Evolutionary conservation across 2,888 invertebrate genomes (phyloP), one percentile per base, ranked within the genome.

Genomic region (Tanypteryx hageni): DNA sequence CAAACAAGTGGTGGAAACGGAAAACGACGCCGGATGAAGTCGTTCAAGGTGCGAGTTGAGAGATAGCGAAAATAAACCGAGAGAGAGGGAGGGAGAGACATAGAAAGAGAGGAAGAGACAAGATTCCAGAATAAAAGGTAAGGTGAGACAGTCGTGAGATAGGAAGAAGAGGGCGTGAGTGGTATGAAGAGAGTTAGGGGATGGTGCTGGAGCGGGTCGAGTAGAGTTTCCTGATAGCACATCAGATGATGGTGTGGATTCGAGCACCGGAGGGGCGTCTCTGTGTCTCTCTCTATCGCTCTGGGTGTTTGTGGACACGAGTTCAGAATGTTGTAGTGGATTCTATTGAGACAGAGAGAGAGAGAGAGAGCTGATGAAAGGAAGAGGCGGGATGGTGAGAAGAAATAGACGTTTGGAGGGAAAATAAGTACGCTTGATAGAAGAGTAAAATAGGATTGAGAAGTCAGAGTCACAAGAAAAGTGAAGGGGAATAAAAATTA

Each of bases 201-300:
- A 44, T 44, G 44, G 44, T 3, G 44, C 5, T 44, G 44, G 1
- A 44, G 44, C 5, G 44, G 44, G 44, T 44, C 1, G 44, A 44
- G 44, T 44, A 5, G 44, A 44, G 44, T 44, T 44, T 44, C 44
- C 44, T 44, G 44, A 44, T 44, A 44, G 5, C 44, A 44, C 83
- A 57, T n/a, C 83, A 83, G 57, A 83, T 83, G 83, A 83, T 83
- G 83, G 83, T n/a, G 56, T 10, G 83, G 56, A 56, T 83, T 57
- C 83, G 83, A 83, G 83, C 83, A 83, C 56, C 57, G 83, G 83
- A n/a, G n/a, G n/a, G n/a, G n/a, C n/a, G n/a, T n/a, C n/a, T n/a
- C n/a, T n/a, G n/a, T n/a, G n/a, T n/a, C n/a, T 57, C 56, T 57
- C 57, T 83, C 83, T 44, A 83, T 83, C 44, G 44, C 44, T 44